Evolutionary conservation across 2,797 vertebrate genomes (phyloP), one percentile per base, ranked within the genome.

Genomic region (Tachyglossus aculeatus): DNA sequence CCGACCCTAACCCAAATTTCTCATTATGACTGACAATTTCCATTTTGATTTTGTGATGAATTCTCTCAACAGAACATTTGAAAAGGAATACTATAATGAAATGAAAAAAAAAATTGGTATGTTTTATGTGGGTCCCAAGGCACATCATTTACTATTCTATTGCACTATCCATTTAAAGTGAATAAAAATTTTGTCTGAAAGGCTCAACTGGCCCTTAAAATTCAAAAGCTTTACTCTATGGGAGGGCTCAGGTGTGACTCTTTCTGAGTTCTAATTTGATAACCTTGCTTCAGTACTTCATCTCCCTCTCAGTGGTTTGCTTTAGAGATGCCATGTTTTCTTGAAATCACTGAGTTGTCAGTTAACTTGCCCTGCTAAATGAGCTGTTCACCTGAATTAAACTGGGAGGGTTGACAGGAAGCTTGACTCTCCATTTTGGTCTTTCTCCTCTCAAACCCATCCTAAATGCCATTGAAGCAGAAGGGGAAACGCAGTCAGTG

Each of bases 321-420:
- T 69, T 83, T 71, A 24, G 50, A 61, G 31, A 32, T 56, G 33
- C 50, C 80, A 60, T 70, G 80, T 85, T 39, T 60, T 87, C 75
- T 84, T 66, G 38, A 70, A 77, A 50, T 71, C 9, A 4, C 41
- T 38, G 53, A 58, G 58, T 78, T 2, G 24, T 69, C 75, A 67
- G 32, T 60, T 53, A 58, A 52, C 41, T 0, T 0, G 51, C 11
- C 3, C 53, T 74, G 85, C 74, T 86, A 82, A 85, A 83, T 84
- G 81, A 87, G 78, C 82, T 74, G 62, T 79, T 88, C 74, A 84
- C 68, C 77, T 83, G 77, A 72, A 77, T 76, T 55, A 71, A 84
- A 62, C 36, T 7, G 16, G 34, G 56, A 63, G 4, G 29, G 25
- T 66, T 58, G 71, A 66, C 5, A 77, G 64, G 40, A n/a, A 44